Evolutionary conservation across 1,140 invertebrate genomes (phyloP), one percentile per base, ranked within the genome.

Genomic region (Bactericera cockerelli): DNA sequence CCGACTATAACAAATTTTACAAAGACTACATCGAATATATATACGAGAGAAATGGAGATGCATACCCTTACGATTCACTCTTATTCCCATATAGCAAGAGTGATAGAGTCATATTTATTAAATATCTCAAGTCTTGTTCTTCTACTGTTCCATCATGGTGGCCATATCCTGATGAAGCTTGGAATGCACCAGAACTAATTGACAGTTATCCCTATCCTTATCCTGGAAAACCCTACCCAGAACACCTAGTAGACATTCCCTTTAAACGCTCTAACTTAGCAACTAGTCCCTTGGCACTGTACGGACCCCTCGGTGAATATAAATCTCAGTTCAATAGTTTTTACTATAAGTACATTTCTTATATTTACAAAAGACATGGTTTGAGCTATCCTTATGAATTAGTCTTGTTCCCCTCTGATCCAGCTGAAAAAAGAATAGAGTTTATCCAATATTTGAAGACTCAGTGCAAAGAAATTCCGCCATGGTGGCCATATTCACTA

Each of bases 151-250:
- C 42, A 49, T 16, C n/a, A 4, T 49, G 42, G 42, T 49, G 42
- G 42, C 42, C 42, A 10, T 49, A 49, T 49, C 42, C 42, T n/a
- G 42, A 49, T 49, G 42, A 49, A 49, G 42, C 42, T 49, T 49
- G 42, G 42, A n/a, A 49, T 22, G 42, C 42, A 19, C 42, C 42
- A 16, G 42, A 49, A 19, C 19, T 16, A 4, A 49, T 49, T 49
- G 42, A 49, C 4, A 49, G 22, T 10, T 49, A 49, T 49, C 42
- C 42, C 19, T 49, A 49, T 49, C 42, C 42, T 19, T 49, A 49
- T 16, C 42, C 42, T 49, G 42, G 42, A 4, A 16, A 6, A 6
- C n/a, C 42, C 8, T 49, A 49, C 19, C 42, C 42, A 10, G 42
- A 49, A 6, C n/a, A 49, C n/a, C 22, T 49, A n/a, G 19, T 22